Base-by-base conservation (phyloP, 2,797 vertebrate genomes). In the Molossus molossus region DNA sequence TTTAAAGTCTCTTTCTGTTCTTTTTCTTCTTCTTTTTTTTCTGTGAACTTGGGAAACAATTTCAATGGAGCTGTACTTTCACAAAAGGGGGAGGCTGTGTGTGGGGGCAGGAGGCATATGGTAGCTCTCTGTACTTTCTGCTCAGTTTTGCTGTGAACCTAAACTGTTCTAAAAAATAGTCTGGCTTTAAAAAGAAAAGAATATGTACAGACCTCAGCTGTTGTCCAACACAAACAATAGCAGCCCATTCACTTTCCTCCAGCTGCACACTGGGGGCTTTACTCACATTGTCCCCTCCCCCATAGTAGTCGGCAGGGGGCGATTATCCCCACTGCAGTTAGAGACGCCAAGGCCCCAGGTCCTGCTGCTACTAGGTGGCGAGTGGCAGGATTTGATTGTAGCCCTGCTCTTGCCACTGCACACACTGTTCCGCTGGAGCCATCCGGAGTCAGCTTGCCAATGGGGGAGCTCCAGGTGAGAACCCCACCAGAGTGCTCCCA, bases 41-140 rank as follows among this genome's bases (percentile, higher is more conserved):
- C 40, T 85, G 10, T 77, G 37, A 91, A 62, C 65, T 83, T 75
- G 29, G 76, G 77, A 87, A 76, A 94, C 75, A 80, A 55, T 85
- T 86, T 76, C 64, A 58, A 2, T 1, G 7, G 53, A 45, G 62
- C 76, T 15, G 40, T 82, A 27, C 33, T 93, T 45, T 45, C 48
- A 29, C 80, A 8, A 55, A 76, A 53, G 17, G 21, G 20, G 10
- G 37, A 58, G 15, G 90, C 15, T 27, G 9, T 9, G 37, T 9
- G 48, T 11, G 50, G 23, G 11, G 6, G 50, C 69, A 6, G 23
- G 29, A 57, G 29, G 9, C 9, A 4, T 23, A 23, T 6, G 37
- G 40, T 60, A 60, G 58, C n/a, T 58, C 65, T 70, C 77, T 82
- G 37, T 57, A 13, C 67, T 33, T 73, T 79, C n/a, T 29, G 1